A percentile compares a stretch with the other conserved stretches of the same genome.
Conservation (phyloP, 2,113 vertebrate species). For the Gallinago undulata region DNA sequence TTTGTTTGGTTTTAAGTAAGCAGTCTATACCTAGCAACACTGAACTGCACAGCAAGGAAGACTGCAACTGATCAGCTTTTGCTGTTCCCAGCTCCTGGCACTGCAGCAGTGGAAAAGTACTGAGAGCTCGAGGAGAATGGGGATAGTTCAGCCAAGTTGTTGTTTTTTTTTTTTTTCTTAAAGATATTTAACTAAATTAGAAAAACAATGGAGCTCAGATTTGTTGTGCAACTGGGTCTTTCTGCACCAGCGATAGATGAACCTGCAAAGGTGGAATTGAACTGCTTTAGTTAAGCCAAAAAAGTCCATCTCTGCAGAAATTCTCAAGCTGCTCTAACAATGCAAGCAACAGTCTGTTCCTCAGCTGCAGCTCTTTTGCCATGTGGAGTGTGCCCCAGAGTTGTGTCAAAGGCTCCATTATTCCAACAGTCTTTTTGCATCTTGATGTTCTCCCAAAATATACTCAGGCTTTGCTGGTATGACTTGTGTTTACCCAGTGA, state of each 20-base stretch:
- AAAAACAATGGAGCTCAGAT: conserved; percentile 35
- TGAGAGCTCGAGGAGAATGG: conserved; percentile 50
- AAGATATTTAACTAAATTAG: conserved; percentile 58
- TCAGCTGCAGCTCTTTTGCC: not conserved
- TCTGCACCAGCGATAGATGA: conserved; percentile 29
- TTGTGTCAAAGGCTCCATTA: conserved; percentile 31
- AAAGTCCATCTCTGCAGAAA: conserved; percentile 9
- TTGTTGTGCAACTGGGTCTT: conserved; percentile 42
- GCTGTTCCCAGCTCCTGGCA: conserved; percentile 32
- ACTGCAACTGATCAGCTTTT: conserved; percentile 47
- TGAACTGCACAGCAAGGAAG: not conserved
- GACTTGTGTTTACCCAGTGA: not conserved
- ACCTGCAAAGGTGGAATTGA: conserved; percentile 11
- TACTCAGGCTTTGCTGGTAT: not conserved
- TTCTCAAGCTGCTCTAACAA: conserved; percentile 5
- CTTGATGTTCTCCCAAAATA: conserved; percentile 47
- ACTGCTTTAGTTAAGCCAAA: not conserved
- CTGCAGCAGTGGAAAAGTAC: conserved; percentile 71
- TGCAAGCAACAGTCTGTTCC: not conserved
- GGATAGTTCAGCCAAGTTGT: conserved; percentile 59
- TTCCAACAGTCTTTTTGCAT: conserved; percentile 1
- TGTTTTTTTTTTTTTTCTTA: conserved; percentile 7
- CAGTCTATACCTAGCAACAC: conserved; percentile 20
- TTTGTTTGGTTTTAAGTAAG: not conserved
- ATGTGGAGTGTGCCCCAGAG: not conserved